These are phyloP conservation scores for Poecilia gillii DNA, from an alignment of 2,797 vertebrate genomes.

Conservation along the genomic window DNA sequence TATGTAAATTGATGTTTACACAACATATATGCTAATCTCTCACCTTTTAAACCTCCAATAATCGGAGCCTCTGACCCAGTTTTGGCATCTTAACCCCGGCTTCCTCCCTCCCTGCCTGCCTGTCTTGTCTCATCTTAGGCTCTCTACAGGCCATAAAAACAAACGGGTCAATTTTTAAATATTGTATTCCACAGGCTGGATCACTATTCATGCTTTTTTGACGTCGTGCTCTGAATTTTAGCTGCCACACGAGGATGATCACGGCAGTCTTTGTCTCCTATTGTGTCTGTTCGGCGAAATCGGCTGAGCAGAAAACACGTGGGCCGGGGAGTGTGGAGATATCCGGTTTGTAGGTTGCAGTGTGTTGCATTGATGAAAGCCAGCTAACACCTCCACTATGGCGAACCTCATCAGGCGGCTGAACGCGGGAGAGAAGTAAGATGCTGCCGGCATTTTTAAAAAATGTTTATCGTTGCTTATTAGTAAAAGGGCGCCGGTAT, in stretches of 20 bases:
- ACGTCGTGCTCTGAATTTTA: no score
- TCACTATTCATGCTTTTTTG: background rate
- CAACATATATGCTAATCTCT: background rate
- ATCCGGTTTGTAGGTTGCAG: slow-evolving; percentile 66
- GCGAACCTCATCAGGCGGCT: slow-evolving; percentile 14
- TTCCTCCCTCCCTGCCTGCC: background rate
- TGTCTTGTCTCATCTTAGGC: slow-evolving; percentile 14
- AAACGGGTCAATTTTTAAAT: background rate
- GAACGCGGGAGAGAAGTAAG: slow-evolving; percentile 38
- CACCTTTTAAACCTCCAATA: background rate
- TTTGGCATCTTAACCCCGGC: background rate
- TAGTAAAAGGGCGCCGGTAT: background rate
- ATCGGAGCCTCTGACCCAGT: background rate
- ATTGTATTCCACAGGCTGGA: fast-evolving
- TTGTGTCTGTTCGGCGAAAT: slow-evolving; percentile 67
- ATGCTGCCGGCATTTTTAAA: background rate
- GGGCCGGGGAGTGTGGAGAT: slow-evolving; percentile 63
- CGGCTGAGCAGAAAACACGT: slow-evolving; percentile 73
- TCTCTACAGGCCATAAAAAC: background rate
- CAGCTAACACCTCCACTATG: slow-evolving; percentile 31
- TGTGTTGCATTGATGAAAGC: slow-evolving; percentile 5
- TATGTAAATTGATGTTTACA: background rate
- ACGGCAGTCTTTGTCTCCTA: slow-evolving; percentile 57
- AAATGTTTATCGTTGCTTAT: background rate
- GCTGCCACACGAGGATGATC: background rate